Conservation (phyloP, 1,140 invertebrate species). For the Telenomus remus region DNA sequence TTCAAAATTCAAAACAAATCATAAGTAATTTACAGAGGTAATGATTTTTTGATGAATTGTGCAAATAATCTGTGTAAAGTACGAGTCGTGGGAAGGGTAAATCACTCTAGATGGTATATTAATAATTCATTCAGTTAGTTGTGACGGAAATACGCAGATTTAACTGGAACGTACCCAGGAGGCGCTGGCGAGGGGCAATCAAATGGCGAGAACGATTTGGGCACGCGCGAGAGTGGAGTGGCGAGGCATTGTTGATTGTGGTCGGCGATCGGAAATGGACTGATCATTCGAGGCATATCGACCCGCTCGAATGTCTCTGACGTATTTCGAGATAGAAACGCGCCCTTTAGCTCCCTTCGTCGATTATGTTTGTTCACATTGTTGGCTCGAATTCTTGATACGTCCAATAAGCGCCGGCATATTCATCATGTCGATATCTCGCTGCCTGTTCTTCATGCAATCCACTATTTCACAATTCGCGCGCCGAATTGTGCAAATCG, state of each 20-base stretch:
- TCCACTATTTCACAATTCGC: conserved; percentile 9
- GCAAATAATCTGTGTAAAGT: too few relatives aligned
- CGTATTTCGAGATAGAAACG: conserved; percentile 51
- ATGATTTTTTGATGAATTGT: too few relatives aligned
- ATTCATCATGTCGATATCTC: conserved; percentile 37
- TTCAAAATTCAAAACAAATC: too few relatives aligned
- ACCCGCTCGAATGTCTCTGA: conserved; percentile 43
- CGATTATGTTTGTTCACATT: conserved; percentile 52
- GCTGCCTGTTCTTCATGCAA: conserved; percentile 4
- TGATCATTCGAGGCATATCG: conserved; percentile 54
- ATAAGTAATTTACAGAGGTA: too few relatives aligned
- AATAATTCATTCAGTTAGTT: conserved; percentile 44
- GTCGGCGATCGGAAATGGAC: conserved; percentile 58
- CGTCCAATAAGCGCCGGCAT: conserved; percentile 43
- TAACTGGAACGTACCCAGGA: conserved; percentile 49
- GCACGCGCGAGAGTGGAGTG: conserved; percentile 9
- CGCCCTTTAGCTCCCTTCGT: conserved; percentile 47
- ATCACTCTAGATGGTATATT: conserved; percentile 29
- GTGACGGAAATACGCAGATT: conserved; percentile 43
- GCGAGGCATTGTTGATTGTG: conserved; percentile 54
- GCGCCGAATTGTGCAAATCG: conserved; percentile 6
- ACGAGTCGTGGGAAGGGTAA: neutral
- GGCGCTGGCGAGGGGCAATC: conserved; percentile 34
- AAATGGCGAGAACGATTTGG: conserved; percentile 22
- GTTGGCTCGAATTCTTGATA: conserved; percentile 49